Base-by-base conservation (phyloP, 2,113 vertebrate genomes). In the Malurus alboscapulatus region DNA sequence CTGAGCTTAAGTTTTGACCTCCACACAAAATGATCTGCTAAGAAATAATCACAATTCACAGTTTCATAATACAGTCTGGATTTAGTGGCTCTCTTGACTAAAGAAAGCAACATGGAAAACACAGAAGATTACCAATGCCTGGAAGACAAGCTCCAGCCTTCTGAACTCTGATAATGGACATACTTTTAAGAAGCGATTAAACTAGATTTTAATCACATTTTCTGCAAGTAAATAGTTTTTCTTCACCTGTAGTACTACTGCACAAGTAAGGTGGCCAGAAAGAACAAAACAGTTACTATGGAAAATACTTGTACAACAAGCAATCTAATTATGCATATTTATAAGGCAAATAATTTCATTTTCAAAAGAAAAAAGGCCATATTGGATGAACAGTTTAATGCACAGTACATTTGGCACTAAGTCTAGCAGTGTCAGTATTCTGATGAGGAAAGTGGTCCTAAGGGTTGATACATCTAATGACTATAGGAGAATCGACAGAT, bases 401-500 rank as follows among this genome's bases (percentile, higher is more conserved):
- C 72, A 87, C 17, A 77, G 42, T 86, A 82, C 65, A 75, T 83
- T 95, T 76, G 94, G 62, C 47, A 91, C 10, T 72, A 94, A 55
- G 69, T 76, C 80, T 40, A 55, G 42, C 12, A 58, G 44, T 26
- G 55, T 91, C 83, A 66, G 83, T 73, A 81, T 95, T 96, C 95
- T 95, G 83, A 78, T 63, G 51, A 92, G 73, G 87, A 96, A 91
- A 91, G 51, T 8, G 71, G 40, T 92, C 87, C 89, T 81, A 71
- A 55, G 93, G 87, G 87, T 63, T 96, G 92, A 89, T 91, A 75
- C 32, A 81, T 92, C 93, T 91, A 78, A 84, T 5, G 18, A 94
- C 94, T 94, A 54, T 55, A 83, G 79, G 71, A 96, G 83, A 97
- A 92, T 30, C 92, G 86, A 92, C 94, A 85, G 88, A 25, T 94